Evolutionary conservation across 92 coral and sea anemone species (phyloP).

Genomic region (Phymanthus crucifer): DNA sequence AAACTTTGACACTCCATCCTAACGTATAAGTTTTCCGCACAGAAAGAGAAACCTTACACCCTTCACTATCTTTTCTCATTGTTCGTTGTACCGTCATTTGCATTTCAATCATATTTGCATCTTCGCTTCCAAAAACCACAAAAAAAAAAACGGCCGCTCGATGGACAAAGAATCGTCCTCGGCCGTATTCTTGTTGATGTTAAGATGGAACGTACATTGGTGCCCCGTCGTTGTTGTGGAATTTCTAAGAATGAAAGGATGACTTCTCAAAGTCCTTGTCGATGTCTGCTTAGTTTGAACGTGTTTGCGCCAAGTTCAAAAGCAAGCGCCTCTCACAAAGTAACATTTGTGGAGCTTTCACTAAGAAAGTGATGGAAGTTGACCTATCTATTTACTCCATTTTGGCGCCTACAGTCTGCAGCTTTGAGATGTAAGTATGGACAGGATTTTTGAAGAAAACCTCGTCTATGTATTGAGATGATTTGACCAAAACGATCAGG

Average conservation of each 20-base stretch:
- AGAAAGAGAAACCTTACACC: constrained; percentile 20
- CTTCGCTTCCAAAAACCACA: constrained; percentile 36
- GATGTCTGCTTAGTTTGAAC: constrained; percentile 1
- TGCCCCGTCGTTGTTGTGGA: constrained; percentile 2
- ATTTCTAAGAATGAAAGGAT: background rate
- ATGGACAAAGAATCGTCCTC: constrained; percentile 11
- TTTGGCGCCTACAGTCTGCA: constrained; percentile 40
- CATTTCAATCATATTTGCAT: constrained; percentile 44
- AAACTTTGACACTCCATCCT: constrained; percentile 5
- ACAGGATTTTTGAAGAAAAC: constrained; percentile 6
- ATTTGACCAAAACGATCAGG: background rate
- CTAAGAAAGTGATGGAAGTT: constrained; percentile 28
- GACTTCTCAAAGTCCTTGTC: background rate
- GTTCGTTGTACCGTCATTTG: constrained; percentile 28
- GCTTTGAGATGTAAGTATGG: constrained; percentile 29
- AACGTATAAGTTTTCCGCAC: background rate
- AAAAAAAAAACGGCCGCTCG: constrained; percentile 24
- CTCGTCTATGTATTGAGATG: constrained; percentile 1
- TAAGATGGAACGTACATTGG: background rate
- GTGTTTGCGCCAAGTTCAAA: constrained; percentile 11
- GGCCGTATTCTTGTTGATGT: background rate
- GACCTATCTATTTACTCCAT: constrained; percentile 22
- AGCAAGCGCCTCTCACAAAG: constrained; percentile 18
- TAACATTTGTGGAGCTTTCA: constrained; percentile 13
- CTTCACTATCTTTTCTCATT: constrained; percentile 6